Base-by-base conservation (phyloP, 2,888 invertebrate genomes). In the Cremastinae sp. region DNA sequence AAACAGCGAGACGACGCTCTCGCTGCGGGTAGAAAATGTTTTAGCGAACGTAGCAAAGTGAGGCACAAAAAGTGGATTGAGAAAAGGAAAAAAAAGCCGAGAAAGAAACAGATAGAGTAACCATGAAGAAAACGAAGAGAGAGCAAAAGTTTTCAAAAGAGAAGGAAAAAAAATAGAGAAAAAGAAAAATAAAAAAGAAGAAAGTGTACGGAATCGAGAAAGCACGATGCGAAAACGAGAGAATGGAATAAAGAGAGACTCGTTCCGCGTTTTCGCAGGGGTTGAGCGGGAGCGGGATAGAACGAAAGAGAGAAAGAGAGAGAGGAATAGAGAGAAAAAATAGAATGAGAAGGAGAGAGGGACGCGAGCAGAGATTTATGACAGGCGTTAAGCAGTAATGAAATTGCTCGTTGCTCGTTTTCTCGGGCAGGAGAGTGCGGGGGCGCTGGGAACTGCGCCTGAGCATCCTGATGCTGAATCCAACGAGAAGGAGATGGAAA, bases 301-400 rank as follows among this genome's bases (percentile, higher is more conserved):
- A 5, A 28, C 28, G 61, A 58, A 51, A 39, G 72, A 66, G 81
- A 79, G 79, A 71, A 75, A 72, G 79, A 81, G 79, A 81, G 78
- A 79, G 77, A 75, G 58, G 51, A 61, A 53, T 72, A 47, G 69
- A 37, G 76, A 62, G 62, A 74, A 73, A 59, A 70, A 68, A 65
- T 69, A 43, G 47, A 75, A 53, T 78, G 75, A 75, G 59, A 61
- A 78, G 70, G 58, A 75, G 75, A 78, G 79, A 83, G 84, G 85
- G 83, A 83, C 80, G 84, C 81, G 80, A 85, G 84, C 82, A 86
- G 86, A 90, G 90, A 90, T 90, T 90, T 90, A 90, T 90, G 90
- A 90, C 88, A 88, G 90, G 89, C 90, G 90, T 90, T 90, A 90
- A 90, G 90, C 90, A 90, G 90, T 90, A 90, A 90, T 90, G 90